phyloP scores from a whole-genome alignment of 2,113 vertebrate species.

The Butorides virescens region DNA sequence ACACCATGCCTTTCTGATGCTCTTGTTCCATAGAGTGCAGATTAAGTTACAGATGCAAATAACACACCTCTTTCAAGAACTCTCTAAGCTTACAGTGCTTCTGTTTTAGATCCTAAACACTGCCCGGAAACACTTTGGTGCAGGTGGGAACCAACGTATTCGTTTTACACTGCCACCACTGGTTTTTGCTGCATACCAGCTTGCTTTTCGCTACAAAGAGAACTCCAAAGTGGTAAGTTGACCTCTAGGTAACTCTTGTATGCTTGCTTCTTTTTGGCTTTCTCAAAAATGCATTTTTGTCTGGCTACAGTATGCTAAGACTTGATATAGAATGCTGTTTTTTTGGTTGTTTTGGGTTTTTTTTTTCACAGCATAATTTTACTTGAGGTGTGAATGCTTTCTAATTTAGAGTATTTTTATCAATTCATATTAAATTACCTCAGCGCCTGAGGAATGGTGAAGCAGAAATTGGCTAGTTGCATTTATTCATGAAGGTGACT shows the following conservation, averaged over 20 bases:
- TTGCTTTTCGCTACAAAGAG: slow-evolving; percentile 96
- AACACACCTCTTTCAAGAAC: background rate
- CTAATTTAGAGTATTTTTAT: background rate
- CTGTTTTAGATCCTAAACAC: slow-evolving; percentile 91
- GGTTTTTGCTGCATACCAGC: slow-evolving; percentile 96
- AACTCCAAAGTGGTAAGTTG: slow-evolving; percentile 87
- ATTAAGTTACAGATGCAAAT: background rate
- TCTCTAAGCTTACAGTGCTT: background rate
- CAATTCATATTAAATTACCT: background rate
- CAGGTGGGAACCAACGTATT: slow-evolving; percentile 95
- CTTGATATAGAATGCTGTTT: background rate
- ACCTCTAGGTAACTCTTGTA: background rate
- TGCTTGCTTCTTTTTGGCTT: background rate
- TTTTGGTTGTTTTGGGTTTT: background rate
- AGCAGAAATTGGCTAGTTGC: background rate
- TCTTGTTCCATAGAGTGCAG: background rate
- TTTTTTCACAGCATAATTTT: background rate
- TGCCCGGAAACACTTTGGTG: slow-evolving; percentile 96
- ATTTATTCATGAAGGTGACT: background rate
- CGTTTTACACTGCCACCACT: slow-evolving; percentile 93
- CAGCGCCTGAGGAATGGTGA: background rate
- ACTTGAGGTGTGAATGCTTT: background rate
- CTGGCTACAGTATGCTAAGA: background rate
- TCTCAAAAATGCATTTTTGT: background rate
- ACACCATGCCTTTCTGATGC: background rate